These are phyloP conservation scores for Andricus grossulariae DNA, from an alignment of 1,140 invertebrate genomes.

Conservation along the genomic window DNA sequence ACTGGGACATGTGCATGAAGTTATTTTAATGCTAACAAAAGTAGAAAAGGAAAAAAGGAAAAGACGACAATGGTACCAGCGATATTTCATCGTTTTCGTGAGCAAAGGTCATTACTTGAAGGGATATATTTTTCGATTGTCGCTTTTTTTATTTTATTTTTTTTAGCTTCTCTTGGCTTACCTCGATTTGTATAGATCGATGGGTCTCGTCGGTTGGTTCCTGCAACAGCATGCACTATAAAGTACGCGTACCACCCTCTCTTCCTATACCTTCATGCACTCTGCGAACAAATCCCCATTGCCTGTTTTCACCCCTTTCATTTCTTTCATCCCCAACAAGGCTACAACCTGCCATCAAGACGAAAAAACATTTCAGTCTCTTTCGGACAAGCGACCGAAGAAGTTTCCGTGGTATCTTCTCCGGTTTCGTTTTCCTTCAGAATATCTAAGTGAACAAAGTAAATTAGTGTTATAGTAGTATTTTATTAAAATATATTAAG, in stretches of 20 bases:
- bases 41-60: neutral
- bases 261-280: slow-evolving; percentile 46
- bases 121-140: slow-evolving; percentile 47
- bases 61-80: neutral
- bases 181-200: slow-evolving; percentile 61
- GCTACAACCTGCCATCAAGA: slow-evolving; percentile 36
- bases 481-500: neutral
- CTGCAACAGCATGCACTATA: slow-evolving; percentile 58
- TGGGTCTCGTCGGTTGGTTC: slow-evolving; percentile 60
- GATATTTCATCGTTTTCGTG: slow-evolving; percentile 42
- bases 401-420: neutral
- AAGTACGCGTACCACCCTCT: slow-evolving; percentile 57
- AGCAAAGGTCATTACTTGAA: slow-evolving; percentile 42
- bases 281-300: slow-evolving; percentile 42
- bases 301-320: slow-evolving; percentile 26
- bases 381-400: slow-evolving; percentile 45
- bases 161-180: neutral
- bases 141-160: slow-evolving; percentile 33
- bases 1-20: neutral
- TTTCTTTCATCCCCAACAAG: slow-evolving; percentile 42
- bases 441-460: neutral
- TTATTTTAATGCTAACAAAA: slow-evolving; percentile 24
- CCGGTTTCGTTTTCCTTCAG: slow-evolving; percentile 1
- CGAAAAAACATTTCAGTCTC: slow-evolving; percentile 57
- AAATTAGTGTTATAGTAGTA: neutral